Evolutionary conservation across 2,888 invertebrate genomes (phyloP), one percentile per base, ranked within the genome.

Genomic region (Pegoplata infirma): DNA sequence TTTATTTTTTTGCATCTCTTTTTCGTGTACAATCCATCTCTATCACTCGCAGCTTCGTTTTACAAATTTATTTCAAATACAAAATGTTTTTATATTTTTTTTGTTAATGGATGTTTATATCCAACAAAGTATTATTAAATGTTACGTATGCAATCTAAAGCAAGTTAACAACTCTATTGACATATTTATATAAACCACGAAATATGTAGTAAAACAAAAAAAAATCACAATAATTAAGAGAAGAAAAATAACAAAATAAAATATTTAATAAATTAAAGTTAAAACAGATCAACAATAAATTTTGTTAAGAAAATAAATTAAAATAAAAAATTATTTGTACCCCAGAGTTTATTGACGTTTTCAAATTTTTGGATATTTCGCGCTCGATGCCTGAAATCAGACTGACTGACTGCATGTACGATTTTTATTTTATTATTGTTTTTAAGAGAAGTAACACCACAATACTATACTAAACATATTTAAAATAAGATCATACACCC

Each of bases 381-480:
- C 79, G 67, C 44, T 79, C 79, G 79, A 75, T 75, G 79, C 58
- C 59, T 67, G 21, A 75, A 79, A 72, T 67, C 79, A 44, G 61
- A 79, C 79, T 75, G 79, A 67, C 23, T 32, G 46, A 53, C 21
- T 19, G 36, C 21, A 49, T 40, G n/a, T n/a, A 28, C 40, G 36
- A 72, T 69, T 64, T 67, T 59, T 46, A 51, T 40, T 40, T n/a
- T n/a, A n/a, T 51, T 25, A 5, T 40, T 40, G 10, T 40, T 64
- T 61, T 36, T 19, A 73, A 66, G 66, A 63, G 55, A 12, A 73
- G 56, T 2, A 49, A 36, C 12, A 28, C 19, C 21, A n/a, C 36
- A 23, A 28, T 44, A 51, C 64, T 44, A 55, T 28, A 49, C n/a
- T n/a, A n/a, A n/a, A n/a, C n/a, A n/a, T n/a, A n/a, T 32, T 63